phyloP scores from a whole-genome alignment of 2,797 vertebrate species.

The Neopelma chrysocephalum region DNA sequence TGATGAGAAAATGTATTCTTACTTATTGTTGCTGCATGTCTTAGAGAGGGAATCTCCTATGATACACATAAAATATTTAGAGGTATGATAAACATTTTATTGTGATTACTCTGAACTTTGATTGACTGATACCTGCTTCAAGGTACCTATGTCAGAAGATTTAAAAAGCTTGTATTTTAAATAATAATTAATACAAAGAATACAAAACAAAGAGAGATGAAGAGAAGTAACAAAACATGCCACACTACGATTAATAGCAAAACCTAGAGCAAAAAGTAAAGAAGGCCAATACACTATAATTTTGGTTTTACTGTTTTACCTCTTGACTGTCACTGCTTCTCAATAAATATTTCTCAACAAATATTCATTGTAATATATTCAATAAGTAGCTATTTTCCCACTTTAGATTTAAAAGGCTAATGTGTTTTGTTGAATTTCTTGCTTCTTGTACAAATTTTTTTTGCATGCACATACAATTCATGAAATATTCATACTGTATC shows the following conservation, averaged over 20 bases:
- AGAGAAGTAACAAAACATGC: neutral
- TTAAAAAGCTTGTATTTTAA: neutral
- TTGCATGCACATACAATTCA: constrained; percentile 35
- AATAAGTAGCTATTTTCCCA: neutral
- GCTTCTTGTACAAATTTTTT: neutral
- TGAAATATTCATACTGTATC: constrained; percentile 62
- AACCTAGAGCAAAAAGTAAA: neutral
- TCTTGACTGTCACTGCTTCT: neutral
- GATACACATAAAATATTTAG: neutral
- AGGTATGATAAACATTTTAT: neutral
- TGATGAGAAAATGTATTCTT: fast-evolving
- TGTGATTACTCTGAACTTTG: neutral
- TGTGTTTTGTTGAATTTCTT: constrained; percentile 5
- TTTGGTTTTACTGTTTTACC: neutral
- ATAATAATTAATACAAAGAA: neutral
- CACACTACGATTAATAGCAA: neutral
- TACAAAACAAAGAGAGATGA: neutral
- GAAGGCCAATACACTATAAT: neutral
- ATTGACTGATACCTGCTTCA: neutral
- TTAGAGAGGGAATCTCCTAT: neutral
- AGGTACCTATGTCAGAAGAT: neutral
- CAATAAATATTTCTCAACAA: neutral
- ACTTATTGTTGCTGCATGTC: neutral
- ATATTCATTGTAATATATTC: neutral
- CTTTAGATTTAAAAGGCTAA: constrained; percentile 21